Base-by-base conservation (phyloP, 2,888 invertebrate genomes). In the Temnothorax unifasciatus region DNA sequence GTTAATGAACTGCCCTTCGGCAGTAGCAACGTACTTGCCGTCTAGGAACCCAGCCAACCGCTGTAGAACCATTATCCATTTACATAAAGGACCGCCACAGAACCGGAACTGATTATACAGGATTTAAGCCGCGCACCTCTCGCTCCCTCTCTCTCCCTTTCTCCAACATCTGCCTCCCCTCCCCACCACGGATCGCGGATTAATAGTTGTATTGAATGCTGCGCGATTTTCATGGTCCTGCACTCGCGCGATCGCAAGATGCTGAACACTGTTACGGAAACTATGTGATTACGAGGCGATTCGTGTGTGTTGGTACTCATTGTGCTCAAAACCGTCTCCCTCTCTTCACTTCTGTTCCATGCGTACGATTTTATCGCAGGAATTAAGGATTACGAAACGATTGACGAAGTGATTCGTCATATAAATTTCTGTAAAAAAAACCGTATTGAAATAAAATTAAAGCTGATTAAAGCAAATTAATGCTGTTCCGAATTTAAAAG, bases 1-100 rank as follows among this genome's bases (percentile, higher is more conserved):
- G 90, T 90, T 92, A 92, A 93, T 92, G 92, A 93, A 92, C 92
- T 90, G 87, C 88, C 90, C 91, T 88, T 90, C 88, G 90, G 90
- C 90, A 87, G 59, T 88, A 85, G 85, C 86, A 85, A 85, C 86
- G 76, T 77, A 75, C 76, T 79, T 74, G 81, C 85, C 86, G 79
- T 85, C 89, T 88, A 88, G 87, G 88, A 90, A 76, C 76, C 76
- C 29, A 44, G 76, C 83, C 89, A 85, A 90, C 86, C 83, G 71
- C 84, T 68, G 74, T 79, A 82, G 90, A 87, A 82, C 86, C 86
- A 91, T 91, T 90, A 90, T 91, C 87, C 85, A 91, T 89, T 88
- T 89, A 90, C 87, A 88, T 90, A 88, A 90, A 90, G 86, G 85
- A 75, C 86, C 83, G 25, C 87, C 74, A 82, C 75, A 34, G 34